Percentiles rank a stretch among this genome's conserved stretches.
Conservation (phyloP, 2,888 invertebrate species). For the Micropterix aruncella region DNA sequence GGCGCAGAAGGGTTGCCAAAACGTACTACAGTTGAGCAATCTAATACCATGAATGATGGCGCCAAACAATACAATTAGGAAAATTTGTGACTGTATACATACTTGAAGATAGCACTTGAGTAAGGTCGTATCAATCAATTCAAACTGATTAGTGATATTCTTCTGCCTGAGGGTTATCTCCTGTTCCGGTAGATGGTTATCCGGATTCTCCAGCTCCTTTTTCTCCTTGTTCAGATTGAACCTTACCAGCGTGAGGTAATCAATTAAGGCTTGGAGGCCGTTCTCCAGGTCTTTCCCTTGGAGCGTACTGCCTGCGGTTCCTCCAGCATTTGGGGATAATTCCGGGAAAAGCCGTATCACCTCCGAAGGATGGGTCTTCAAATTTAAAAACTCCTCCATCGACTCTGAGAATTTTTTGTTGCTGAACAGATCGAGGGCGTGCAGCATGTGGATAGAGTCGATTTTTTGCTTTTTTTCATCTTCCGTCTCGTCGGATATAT, state of each 20-base stretch:
- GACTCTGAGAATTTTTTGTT: constrained; percentile 80
- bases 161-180: constrained; percentile 19
- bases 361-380: constrained; percentile 88
- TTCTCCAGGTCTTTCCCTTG: constrained; percentile 77
- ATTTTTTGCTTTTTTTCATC: constrained; percentile 70
- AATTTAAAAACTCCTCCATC: constrained; percentile 79
- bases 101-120: constrained; percentile 94
- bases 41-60: too few species aligned
- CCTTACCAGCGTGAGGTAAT: constrained; percentile 74
- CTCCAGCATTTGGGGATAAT: constrained; percentile 43
- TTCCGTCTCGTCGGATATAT: constrained; percentile 65
- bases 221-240: constrained; percentile 23
- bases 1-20: too few species aligned
- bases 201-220: constrained; percentile 13
- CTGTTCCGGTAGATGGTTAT: constrained; percentile 10
- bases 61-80: too few species aligned
- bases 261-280: constrained; percentile 76
- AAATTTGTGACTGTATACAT: too few species aligned
- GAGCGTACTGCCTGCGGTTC: constrained; percentile 32
- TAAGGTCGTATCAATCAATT: constrained; percentile 93
- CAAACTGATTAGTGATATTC: constrained; percentile 34
- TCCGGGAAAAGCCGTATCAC: constrained; percentile 93
- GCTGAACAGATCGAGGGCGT: constrained; percentile 84
- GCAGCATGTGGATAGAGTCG: constrained; percentile 77
- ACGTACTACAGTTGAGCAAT: too few species aligned